phyloP scores from a whole-genome alignment of 1,140 invertebrate genomes.

The Hormaphis cornu region DNA sequence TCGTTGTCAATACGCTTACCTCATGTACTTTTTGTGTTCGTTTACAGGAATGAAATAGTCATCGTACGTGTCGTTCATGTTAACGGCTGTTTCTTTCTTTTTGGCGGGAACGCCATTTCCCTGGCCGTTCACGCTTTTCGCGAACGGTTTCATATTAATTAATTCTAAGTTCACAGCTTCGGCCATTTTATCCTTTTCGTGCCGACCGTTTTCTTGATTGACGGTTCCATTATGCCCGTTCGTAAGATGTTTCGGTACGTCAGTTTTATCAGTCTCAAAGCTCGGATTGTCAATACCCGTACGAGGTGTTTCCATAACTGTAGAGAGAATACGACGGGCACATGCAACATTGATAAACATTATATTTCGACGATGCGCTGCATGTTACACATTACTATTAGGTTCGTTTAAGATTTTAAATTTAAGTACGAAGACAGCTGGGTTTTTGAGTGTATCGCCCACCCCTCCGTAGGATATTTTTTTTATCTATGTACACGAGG shows the following conservation, averaged over 20 bases:
- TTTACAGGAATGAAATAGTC: slow-evolving; percentile 77
- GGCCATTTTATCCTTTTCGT: slow-evolving; percentile 45
- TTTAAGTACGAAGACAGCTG: too few relatives aligned
- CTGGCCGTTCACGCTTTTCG: slow-evolving; percentile 40
- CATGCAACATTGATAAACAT: background rate
- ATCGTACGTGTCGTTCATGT: slow-evolving; percentile 64
- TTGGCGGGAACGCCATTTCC: slow-evolving; percentile 40
- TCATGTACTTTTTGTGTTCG: slow-evolving; percentile 72
- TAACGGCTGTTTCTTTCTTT: slow-evolving; percentile 58
- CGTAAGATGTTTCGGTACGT: slow-evolving; percentile 1
- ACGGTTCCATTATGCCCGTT: slow-evolving; percentile 13
- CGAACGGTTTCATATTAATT: slow-evolving; percentile 56
- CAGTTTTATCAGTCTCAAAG: slow-evolving; percentile 31
- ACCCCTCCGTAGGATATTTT: too few relatives aligned
- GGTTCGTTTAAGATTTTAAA: too few relatives aligned
- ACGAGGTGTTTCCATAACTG: slow-evolving; percentile 35
- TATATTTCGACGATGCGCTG: too few relatives aligned
- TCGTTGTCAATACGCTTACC: slow-evolving; percentile 46
- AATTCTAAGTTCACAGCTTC: slow-evolving; percentile 72
- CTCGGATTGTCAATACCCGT: slow-evolving; percentile 38
- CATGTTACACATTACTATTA: too few relatives aligned
- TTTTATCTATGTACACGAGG: too few relatives aligned
- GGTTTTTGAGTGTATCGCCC: too few relatives aligned
- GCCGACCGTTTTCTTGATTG: slow-evolving; percentile 33
- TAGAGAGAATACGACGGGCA: background rate